phyloP scores from a whole-genome alignment of 1,140 invertebrate species.

The Dendroctonus ponderosae region DNA sequence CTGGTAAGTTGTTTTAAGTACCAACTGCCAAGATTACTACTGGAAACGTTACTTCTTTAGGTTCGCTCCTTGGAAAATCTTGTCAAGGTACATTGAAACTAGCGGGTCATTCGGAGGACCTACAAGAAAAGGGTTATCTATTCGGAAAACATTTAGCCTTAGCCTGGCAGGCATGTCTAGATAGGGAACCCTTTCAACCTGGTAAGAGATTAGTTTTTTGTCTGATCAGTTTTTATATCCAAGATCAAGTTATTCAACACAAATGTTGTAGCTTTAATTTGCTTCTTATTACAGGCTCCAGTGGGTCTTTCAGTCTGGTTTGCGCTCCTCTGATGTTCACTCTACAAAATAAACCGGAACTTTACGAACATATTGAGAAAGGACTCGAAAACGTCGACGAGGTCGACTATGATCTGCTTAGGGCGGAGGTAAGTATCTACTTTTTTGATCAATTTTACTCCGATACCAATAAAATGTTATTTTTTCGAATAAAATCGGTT shows the following conservation, averaged over 20 bases:
- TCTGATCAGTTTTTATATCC: not conserved
- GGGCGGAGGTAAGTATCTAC: conserved; percentile 46
- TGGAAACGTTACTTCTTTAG: conserved; percentile 22
- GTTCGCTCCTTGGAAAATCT: conserved; percentile 79
- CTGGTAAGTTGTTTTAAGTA: conserved; percentile 53
- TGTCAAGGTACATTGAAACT: conserved; percentile 83
- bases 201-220: conserved; percentile 40
- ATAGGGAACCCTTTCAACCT: conserved; percentile 52
- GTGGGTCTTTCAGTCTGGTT: conserved; percentile 65
- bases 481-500: no score
- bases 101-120: conserved; percentile 69
- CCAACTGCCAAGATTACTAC: not conserved
- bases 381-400: conserved; percentile 68
- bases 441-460: not conserved
- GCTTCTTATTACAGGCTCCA: conserved; percentile 40
- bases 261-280: not conserved
- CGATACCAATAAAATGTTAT: no score
- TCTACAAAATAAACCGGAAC: conserved; percentile 68
- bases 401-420: conserved; percentile 67
- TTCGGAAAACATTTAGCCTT: conserved; percentile 92
- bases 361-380: conserved; percentile 71
- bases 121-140: conserved; percentile 75
- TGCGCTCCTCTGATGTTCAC: conserved; percentile 84
- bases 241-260: not conserved
- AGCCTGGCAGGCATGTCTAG: conserved; percentile 82